Conservation (phyloP, 1,140 invertebrate genomes). For the Hirudo medicinalis region DNA sequence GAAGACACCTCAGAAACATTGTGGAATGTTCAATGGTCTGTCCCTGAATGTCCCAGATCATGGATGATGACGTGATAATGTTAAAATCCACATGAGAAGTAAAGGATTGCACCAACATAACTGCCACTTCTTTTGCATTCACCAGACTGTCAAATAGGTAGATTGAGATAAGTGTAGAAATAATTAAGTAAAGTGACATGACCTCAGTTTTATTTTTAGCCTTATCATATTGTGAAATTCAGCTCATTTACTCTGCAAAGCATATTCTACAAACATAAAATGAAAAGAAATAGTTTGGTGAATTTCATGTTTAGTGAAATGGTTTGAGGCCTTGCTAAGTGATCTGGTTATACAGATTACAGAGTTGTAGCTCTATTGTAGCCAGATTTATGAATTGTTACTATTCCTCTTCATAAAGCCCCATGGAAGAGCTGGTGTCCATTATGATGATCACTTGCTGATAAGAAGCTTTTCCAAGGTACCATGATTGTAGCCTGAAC, state of each 20-base stretch:
- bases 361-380: neutral
- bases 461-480: neutral
- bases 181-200: neutral
- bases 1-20: neutral
- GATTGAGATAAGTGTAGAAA: neutral
- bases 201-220: neutral
- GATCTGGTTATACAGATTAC: neutral
- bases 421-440: slow-evolving; percentile 3
- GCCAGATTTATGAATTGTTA: neutral
- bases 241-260: no score
- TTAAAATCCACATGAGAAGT: neutral
- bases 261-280: no score
- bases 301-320: no score
- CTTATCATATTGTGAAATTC: neutral
- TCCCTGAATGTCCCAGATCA: slow-evolving; percentile 7
- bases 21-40: slow-evolving; percentile 6
- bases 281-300: no score
- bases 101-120: neutral
- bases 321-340: no score
- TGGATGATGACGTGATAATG: neutral
- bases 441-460: slow-evolving; percentile 8
- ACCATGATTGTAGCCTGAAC: neutral
- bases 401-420: neutral
- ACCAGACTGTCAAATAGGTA: neutral
- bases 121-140: slow-evolving; percentile 3